Evolutionary conservation across 2,113 vertebrate species (phyloP).

Genomic region (Cinclus cinclus): DNA sequence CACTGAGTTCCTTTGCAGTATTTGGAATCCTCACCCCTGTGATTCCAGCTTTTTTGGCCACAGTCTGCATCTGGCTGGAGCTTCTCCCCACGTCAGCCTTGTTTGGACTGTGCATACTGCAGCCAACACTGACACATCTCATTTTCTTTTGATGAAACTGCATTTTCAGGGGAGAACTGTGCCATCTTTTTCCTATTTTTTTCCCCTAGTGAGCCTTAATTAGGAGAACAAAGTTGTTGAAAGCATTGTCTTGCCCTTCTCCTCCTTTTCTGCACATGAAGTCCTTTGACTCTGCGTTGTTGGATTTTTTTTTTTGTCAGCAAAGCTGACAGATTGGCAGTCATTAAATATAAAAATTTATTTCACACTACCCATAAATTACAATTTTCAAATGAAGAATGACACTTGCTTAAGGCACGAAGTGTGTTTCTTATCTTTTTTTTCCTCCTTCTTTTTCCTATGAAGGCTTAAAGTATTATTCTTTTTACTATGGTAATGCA

Average conservation of each 20-base stretch:
- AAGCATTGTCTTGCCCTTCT: background rate
- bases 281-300: background rate
- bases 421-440: background rate
- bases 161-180: background rate
- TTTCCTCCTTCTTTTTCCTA: background rate
- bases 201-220: background rate
- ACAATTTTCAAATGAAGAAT: constrained; percentile 14
- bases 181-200: background rate
- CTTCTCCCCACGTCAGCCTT: background rate
- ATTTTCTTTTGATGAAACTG: background rate
- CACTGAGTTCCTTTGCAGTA: background rate
- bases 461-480: background rate
- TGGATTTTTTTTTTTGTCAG: background rate
- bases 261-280: background rate
- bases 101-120: background rate
- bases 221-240: background rate
- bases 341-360: background rate
- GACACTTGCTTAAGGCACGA: background rate
- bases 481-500: constrained; percentile 9
- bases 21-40: background rate
- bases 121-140: background rate
- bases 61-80: accelerated
- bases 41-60: background rate
- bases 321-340: constrained; percentile 10
- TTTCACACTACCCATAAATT: background rate